phyloP scores from a whole-genome alignment of 2,888 invertebrate genomes.

The Euproctis similis region DNA sequence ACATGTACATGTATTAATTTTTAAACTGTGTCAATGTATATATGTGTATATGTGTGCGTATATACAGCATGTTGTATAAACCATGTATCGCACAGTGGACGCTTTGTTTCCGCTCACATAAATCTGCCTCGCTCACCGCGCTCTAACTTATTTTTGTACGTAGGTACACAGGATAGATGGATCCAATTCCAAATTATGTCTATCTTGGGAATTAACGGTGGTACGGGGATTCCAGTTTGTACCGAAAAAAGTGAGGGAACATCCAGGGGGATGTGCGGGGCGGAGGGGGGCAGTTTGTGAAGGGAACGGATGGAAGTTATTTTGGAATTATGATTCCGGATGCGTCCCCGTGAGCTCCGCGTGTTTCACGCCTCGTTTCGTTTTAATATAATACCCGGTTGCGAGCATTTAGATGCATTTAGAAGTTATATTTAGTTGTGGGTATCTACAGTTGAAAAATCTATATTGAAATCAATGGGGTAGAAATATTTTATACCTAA shows the following conservation, averaged over 20 bases:
- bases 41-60: conserved; percentile 3
- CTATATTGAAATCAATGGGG: conserved; percentile 15
- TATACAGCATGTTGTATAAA: conserved; percentile 23
- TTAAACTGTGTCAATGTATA: not conserved
- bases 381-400: conserved; percentile 56
- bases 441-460: too few species aligned
- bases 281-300: conserved; percentile 31
- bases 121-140: conserved; percentile 47
- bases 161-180: conserved; percentile 72
- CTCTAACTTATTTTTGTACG: conserved; percentile 71
- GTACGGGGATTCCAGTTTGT: conserved; percentile 70
- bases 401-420: conserved; percentile 54
- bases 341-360: conserved; percentile 62
- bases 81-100: conserved; percentile 31
- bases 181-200: conserved; percentile 78
- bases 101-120: conserved; percentile 64
- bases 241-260: conserved; percentile 62
- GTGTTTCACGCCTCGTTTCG: conserved; percentile 72
- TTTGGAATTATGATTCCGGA: conserved; percentile 76
- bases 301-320: conserved; percentile 64
- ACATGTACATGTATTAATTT: too few species aligned
- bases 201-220: conserved; percentile 76
- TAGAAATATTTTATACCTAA: conserved; percentile 4
- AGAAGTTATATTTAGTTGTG: conserved; percentile 24
- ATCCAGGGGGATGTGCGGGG: conserved; percentile 28